Conservation (phyloP, 2,888 invertebrate species). For the Imbricaverruca yamaguchii region DNA sequence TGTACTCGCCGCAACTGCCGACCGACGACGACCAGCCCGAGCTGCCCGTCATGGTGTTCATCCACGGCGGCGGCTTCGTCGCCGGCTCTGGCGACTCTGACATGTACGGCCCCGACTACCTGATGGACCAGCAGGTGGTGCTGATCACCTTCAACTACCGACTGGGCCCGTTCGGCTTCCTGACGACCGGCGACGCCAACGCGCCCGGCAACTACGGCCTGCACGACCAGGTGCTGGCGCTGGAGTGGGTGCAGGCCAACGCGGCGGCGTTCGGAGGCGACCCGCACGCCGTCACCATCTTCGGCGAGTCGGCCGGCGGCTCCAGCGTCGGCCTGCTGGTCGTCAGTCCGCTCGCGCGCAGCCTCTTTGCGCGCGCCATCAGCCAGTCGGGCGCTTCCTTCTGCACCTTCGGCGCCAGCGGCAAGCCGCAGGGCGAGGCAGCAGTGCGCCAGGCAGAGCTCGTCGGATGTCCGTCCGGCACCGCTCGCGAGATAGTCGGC, state of each 20-base stretch:
- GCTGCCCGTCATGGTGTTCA: conserved; percentile 33
- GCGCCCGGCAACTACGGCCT: conserved; percentile 28
- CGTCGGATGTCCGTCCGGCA: conserved; percentile 36
- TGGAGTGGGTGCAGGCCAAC: conserved; percentile 25
- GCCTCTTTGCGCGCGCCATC: conserved; percentile 24
- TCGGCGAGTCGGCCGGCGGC: conserved; percentile 26
- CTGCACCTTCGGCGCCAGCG: neutral
- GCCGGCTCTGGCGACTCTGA: conserved; percentile 30
- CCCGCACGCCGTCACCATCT: conserved; percentile 24
- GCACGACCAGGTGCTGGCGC: conserved; percentile 25
- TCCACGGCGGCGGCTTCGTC: conserved; percentile 35
- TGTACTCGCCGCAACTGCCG: conserved; percentile 68
- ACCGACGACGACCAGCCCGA: neutral
- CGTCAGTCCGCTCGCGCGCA: conserved; percentile 21
- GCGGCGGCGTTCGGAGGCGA: conserved; percentile 25
- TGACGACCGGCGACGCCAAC: conserved; percentile 22
- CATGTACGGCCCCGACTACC: conserved; percentile 27
- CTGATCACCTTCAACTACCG: conserved; percentile 34
- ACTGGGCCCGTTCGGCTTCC: conserved; percentile 30
- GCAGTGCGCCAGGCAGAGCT: conserved; percentile 64
- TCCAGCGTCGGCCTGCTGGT: conserved; percentile 23
- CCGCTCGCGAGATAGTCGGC: conserved; percentile 58
- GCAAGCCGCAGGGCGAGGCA: conserved; percentile 50
- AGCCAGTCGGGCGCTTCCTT: conserved; percentile 21
- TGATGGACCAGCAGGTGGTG: conserved; percentile 31